These are phyloP conservation scores for Spatula versicolor DNA, from an alignment of 2,797 vertebrate species.

Conservation along the genomic window DNA sequence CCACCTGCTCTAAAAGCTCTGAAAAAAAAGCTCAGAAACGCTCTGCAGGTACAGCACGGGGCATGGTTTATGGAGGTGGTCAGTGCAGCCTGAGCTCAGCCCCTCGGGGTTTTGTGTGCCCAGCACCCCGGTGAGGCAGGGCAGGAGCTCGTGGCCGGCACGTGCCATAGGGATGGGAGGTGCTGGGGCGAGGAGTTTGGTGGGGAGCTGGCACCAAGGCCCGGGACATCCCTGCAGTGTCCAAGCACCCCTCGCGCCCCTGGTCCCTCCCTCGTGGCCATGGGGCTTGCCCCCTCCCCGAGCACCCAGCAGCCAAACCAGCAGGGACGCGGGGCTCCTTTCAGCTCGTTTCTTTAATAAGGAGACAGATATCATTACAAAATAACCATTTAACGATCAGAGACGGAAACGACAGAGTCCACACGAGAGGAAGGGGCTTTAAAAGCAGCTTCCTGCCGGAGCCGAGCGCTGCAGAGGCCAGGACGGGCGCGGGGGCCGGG, in stretches of 20 bases:
- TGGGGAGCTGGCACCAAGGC: not conserved
- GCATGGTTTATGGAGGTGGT: rapidly evolving
- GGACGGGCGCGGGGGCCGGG: not conserved
- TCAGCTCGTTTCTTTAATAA: constrained; percentile 85
- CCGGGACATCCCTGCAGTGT: not conserved
- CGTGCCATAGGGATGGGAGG: rapidly evolving
- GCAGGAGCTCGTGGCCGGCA: no score
- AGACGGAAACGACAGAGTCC: constrained; percentile 76
- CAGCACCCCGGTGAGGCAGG: not conserved
- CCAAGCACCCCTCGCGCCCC: not conserved
- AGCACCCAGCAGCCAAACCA: not conserved
- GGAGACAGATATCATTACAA: constrained; percentile 82
- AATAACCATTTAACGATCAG: constrained; percentile 78
- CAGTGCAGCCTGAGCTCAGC: not conserved
- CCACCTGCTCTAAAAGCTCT: rapidly evolving
- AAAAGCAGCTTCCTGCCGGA: constrained; percentile 65
- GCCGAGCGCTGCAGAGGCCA: constrained; percentile 9
- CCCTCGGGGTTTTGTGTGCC: not conserved
- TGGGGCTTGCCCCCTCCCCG: not conserved
- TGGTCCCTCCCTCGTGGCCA: not conserved
- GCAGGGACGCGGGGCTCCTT: constrained; percentile 47
- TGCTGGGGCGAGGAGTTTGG: not conserved
- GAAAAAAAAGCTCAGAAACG: no score
- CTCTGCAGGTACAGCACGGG: rapidly evolving
- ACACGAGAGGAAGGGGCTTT: constrained; percentile 65